Conservation (phyloP, 2,113 vertebrate species). For the Carettochelys insculpta region DNA sequence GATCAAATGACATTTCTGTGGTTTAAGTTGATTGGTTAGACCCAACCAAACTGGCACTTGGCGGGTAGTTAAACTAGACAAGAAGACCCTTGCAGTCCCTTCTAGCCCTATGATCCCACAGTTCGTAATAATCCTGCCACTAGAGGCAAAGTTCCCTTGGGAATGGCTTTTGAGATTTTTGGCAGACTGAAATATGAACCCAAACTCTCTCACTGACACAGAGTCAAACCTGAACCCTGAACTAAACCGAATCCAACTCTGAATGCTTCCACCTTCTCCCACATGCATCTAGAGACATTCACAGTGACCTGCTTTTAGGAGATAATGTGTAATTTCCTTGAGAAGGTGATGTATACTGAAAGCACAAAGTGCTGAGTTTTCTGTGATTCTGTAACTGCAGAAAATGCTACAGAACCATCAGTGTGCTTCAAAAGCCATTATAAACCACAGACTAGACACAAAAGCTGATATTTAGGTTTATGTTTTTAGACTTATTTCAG, state of each 20-base stretch:
- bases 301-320: not conserved
- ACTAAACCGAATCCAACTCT: constrained; percentile 7
- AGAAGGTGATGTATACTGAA: not conserved
- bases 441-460: constrained; percentile 1
- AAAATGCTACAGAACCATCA: not conserved
- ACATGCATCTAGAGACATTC: not conserved
- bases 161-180: not conserved
- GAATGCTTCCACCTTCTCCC: not conserved
- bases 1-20: not conserved
- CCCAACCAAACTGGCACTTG: not conserved
- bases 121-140: not conserved
- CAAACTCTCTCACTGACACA: not conserved
- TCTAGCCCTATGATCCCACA: not conserved
- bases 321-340: not conserved
- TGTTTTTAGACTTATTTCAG: not conserved
- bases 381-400: not conserved
- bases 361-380: not conserved
- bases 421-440: constrained; percentile 36
- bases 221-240: not conserved
- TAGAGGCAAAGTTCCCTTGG: not conserved
- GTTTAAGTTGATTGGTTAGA: not conserved
- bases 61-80: not conserved
- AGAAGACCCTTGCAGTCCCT: not conserved
- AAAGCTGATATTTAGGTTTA: constrained; percentile 15
- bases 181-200: not conserved